These are phyloP conservation scores for Pangasius larnaudii DNA, from an alignment of 2,797 vertebrate genomes.

Conservation along the genomic window DNA sequence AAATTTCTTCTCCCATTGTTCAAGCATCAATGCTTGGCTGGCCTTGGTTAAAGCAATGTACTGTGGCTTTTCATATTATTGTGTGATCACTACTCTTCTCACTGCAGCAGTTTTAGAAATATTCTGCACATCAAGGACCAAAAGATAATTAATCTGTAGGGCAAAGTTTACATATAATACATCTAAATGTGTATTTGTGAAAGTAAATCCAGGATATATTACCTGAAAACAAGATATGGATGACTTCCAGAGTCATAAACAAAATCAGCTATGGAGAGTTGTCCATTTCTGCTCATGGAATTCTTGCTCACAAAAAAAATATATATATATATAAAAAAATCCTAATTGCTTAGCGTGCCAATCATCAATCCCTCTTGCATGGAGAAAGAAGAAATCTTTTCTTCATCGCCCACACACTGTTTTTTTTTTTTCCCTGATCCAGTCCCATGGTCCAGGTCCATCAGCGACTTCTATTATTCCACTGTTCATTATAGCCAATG, in stretches of 20 bases:
- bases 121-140: background rate
- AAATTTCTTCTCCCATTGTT: conserved; percentile 13
- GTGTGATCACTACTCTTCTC: background rate
- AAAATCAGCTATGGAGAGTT: background rate
- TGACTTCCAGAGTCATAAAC: background rate
- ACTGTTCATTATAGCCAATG: background rate
- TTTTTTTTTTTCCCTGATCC: background rate
- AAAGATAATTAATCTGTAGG: conserved; percentile 6
- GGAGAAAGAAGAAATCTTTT: background rate
- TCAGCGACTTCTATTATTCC: background rate
- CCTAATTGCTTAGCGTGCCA: background rate
- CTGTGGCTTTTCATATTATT: background rate
- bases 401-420: background rate
- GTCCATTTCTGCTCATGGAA: background rate
- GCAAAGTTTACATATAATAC: background rate
- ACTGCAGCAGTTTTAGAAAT: background rate
- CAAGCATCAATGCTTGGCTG: background rate
- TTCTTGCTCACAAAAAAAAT: too few relatives aligned
- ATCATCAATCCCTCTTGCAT: background rate
- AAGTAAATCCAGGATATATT: background rate
- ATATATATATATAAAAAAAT: too few relatives aligned
- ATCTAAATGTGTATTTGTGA: background rate
- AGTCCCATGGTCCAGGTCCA: background rate
- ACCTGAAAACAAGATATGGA: background rate
- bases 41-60: background rate